Conservation (phyloP, 2,797 vertebrate genomes). For the Coccyzus lansbergi region DNA sequence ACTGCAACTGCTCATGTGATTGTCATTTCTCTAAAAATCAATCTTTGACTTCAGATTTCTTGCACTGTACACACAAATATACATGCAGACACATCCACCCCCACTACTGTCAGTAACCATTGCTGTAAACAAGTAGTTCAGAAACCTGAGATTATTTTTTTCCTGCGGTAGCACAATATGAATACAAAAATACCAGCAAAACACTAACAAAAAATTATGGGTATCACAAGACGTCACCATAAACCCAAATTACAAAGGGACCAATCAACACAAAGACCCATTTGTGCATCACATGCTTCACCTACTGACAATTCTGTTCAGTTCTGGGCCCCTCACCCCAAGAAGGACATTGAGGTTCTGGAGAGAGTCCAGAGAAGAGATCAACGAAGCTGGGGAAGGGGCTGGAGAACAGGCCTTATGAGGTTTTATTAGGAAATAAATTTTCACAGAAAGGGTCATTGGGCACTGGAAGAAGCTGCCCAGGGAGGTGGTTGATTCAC, state of each 20-base stretch:
- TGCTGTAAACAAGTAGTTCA: not conserved
- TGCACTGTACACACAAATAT: not conserved
- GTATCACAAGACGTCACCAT: not conserved
- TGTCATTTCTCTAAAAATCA: not conserved
- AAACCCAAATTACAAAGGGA: not conserved
- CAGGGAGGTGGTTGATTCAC: too few species aligned
- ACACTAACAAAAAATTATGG: not conserved
- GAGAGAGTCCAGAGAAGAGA: too few species aligned
- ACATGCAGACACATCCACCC: not conserved
- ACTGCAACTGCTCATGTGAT: not conserved
- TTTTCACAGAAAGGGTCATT: too few species aligned
- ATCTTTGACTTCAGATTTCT: not conserved
- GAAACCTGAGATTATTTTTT: not conserved
- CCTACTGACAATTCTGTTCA: not conserved
- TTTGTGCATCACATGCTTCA: not conserved
- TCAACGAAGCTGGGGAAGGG: too few species aligned
- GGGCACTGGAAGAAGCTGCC: too few species aligned
- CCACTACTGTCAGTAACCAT: not conserved
- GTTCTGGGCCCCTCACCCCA: too few species aligned
- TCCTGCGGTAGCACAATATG: not conserved
- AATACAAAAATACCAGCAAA: not conserved
- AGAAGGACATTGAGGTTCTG: too few species aligned
- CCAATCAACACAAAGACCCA: not conserved
- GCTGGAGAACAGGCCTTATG: too few species aligned
- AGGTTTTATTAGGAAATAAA: too few species aligned